Evolutionary conservation across 2,113 vertebrate species (phyloP).

Genomic region (Rhineura floridana): DNA sequence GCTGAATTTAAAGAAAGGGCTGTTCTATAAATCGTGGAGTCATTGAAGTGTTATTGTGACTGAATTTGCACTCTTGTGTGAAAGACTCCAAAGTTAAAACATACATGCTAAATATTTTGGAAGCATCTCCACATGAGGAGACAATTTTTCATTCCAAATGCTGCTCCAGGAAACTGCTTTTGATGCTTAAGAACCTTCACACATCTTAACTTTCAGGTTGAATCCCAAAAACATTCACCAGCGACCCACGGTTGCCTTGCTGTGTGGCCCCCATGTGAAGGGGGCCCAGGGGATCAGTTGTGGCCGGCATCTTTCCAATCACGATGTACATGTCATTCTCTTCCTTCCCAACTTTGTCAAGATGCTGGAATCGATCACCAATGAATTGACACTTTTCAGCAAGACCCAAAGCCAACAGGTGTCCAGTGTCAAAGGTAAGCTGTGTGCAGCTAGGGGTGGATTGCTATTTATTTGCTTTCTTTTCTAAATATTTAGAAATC

Average conservation of each 20-base stretch:
- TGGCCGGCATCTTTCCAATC: constrained; percentile 95
- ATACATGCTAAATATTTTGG: background rate
- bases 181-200: background rate
- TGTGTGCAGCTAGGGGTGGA: background rate
- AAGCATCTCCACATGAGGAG: too few species aligned
- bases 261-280: constrained; percentile 95
- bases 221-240: constrained; percentile 98
- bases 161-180: background rate
- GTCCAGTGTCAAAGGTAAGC: constrained; percentile 91
- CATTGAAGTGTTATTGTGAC: background rate
- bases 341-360: constrained; percentile 97
- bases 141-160: background rate
- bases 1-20: background rate
- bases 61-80: too few species aligned
- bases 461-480: background rate
- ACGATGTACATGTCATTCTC: constrained; percentile 93
- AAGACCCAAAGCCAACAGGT: constrained; percentile 93
- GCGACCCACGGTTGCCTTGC: constrained; percentile 90
- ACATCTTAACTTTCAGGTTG: constrained; percentile 76
- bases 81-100: too few species aligned
- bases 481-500: too few species aligned
- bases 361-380: constrained; percentile 95
- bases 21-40: background rate
- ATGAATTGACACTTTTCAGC: constrained; percentile 91
- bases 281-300: constrained; percentile 98